phyloP scores from a whole-genome alignment of 2,888 invertebrate genomes.

The Amaurobius ferox region DNA sequence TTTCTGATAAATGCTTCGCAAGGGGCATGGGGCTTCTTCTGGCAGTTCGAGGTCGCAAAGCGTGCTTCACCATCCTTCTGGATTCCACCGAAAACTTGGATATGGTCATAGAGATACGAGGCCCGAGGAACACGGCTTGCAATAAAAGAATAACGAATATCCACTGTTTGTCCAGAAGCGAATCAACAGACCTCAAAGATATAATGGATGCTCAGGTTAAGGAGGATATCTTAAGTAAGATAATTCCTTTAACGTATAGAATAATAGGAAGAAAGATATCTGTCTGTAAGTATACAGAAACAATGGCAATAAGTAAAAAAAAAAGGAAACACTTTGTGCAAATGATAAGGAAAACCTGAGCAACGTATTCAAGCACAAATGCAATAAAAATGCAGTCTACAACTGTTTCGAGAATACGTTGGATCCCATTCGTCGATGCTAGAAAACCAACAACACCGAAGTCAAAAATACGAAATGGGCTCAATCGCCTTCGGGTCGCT shows the following conservation, averaged over 20 bases:
- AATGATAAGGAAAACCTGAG: too few relatives aligned
- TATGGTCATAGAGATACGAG: slow-evolving; percentile 75
- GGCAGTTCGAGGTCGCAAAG: slow-evolving; percentile 76
- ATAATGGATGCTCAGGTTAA: not conserved
- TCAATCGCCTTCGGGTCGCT: too few relatives aligned
- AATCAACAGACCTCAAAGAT: not conserved
- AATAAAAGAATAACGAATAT: slow-evolving; percentile 47
- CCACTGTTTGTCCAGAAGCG: not conserved
- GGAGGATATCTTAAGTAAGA: slow-evolving; percentile 26
- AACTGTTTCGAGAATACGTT: too few relatives aligned
- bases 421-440: too few relatives aligned
- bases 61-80: slow-evolving; percentile 76
- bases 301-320: too few relatives aligned
- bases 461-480: too few relatives aligned
- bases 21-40: slow-evolving; percentile 76
- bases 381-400: too few relatives aligned
- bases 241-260: slow-evolving; percentile 73
- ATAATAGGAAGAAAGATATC: slow-evolving; percentile 72
- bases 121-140: slow-evolving; percentile 76
- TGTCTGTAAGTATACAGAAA: slow-evolving; percentile 63
- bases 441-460: too few relatives aligned
- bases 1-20: slow-evolving; percentile 73
- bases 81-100: slow-evolving; percentile 70
- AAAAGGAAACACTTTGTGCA: too few relatives aligned
- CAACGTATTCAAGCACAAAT: too few relatives aligned